Conservation (phyloP, 2,888 invertebrate species). For the Chamaedrilus cognettii region DNA sequence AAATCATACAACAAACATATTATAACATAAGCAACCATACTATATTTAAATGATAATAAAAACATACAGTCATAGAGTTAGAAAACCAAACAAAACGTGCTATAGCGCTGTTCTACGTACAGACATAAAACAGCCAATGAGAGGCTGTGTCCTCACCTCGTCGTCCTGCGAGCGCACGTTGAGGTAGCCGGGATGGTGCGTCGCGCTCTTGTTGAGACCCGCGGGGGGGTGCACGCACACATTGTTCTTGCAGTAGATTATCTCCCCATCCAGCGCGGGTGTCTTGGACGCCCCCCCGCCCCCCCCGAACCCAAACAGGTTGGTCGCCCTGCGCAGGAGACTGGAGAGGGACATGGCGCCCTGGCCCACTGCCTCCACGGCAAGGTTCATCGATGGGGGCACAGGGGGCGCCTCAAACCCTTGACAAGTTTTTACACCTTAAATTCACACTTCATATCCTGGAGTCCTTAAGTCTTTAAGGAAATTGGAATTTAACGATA, state of each 20-base stretch:
- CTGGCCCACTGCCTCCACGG: conserved; percentile 12
- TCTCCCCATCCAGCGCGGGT: conserved; percentile 62
- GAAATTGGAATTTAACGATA: too few species aligned
- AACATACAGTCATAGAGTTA: not conserved
- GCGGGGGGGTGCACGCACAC: conserved; percentile 96
- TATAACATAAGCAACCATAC: not conserved
- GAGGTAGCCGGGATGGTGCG: conserved; percentile 91
- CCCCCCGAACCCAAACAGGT: conserved; percentile 50
- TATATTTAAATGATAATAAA: conserved; percentile 9
- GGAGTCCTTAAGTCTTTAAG: too few species aligned
- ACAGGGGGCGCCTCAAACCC: too few species aligned
- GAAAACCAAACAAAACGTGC: not conserved
- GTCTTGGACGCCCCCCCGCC: conserved; percentile 46
- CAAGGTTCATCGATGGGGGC: conserved; percentile 16
- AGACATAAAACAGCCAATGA: not conserved
- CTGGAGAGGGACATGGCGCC: conserved; percentile 48
- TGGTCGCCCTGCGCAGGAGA: conserved; percentile 56
- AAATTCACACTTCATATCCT: too few species aligned
- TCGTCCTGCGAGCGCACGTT: conserved; percentile 71
- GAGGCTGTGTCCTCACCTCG: too few species aligned
- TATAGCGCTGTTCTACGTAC: not conserved
- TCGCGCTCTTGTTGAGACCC: conserved; percentile 76
- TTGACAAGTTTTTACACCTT: too few species aligned
- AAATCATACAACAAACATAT: too few species aligned
- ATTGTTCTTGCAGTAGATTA: conserved; percentile 79